Evolutionary conservation across 2,797 vertebrate species (phyloP).

Genomic region (Tenualosa thibaudeaui): DNA sequence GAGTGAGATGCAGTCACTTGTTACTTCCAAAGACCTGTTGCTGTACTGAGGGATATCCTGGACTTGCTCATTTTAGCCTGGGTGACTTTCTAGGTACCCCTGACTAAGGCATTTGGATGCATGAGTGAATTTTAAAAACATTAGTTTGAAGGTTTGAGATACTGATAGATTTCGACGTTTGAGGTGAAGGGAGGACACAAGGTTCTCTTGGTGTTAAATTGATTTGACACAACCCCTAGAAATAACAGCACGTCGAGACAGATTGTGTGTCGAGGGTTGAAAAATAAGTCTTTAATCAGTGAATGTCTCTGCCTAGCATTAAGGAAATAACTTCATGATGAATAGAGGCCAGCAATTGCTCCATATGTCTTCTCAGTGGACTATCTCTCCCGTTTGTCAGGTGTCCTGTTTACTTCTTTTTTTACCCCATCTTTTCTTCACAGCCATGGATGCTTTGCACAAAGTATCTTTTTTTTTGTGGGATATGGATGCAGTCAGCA

Average conservation of each 20-base stretch:
- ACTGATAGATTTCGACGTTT: not conserved
- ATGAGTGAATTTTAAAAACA: not conserved
- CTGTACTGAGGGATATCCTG: not conserved
- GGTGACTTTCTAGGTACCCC: not conserved
- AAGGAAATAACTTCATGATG: constrained; percentile 12
- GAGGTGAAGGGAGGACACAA: constrained; percentile 13
- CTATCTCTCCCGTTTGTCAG: not conserved
- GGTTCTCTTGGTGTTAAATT: not conserved
- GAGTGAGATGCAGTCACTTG: not conserved
- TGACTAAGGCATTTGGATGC: not conserved
- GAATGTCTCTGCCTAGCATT: not conserved
- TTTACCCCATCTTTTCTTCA: not conserved
- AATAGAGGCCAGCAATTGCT: not conserved
- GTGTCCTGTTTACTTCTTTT: constrained; percentile 1
- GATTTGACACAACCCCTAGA: not conserved
- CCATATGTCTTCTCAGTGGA: constrained; percentile 1
- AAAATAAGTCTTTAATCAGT: constrained; percentile 19
- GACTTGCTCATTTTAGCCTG: not conserved
- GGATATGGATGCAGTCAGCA: constrained; percentile 3
- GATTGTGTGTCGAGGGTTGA: not conserved
- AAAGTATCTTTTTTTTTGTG: not conserved
- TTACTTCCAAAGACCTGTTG: constrained; percentile 3
- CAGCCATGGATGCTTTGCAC: not conserved
- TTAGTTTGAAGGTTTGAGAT: not conserved
- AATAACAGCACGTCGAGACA: not conserved